Base-by-base conservation (phyloP, 2,888 invertebrate genomes). In the Cataglyphis altisquamis region DNA sequence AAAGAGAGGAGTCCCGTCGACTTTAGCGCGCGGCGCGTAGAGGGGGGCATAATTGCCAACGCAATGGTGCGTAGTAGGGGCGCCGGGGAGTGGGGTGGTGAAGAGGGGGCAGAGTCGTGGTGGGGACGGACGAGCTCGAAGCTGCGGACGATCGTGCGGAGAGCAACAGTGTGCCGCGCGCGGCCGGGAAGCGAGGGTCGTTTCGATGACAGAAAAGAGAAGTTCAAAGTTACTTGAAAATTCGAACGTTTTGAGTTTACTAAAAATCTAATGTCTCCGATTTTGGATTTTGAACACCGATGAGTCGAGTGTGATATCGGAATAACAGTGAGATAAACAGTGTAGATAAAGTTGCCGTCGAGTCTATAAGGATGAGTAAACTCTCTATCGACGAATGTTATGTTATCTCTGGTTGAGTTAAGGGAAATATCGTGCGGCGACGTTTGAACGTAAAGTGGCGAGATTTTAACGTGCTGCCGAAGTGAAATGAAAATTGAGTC, bases 131-230 rank as follows among this genome's bases (percentile, higher is more conserved):
- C 77, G 86, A 86, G 86, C 84, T 84, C 86, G 86, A 63, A 83
- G 83, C 84, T 78, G 84, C 86, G 89, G 85, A 78, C 83, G 91
- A 91, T 89, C 90, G 88, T 90, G 88, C 91, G 87, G 92, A 93
- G 94, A 93, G 94, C 94, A 94, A 94, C 94, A 94, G 94, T 94
- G 93, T 94, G 93, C 92, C 93, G 93, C 93, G 94, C 93, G 93
- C 91, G 91, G 90, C 90, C 91, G 85, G 83, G 74, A 80, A 89
- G 92, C 73, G 89, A 91, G 86, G 82, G 86, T 93, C 87, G 87
- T 66, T 86, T 36, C 41, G 52, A 29, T 3, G 25, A 64, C 41
- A 18, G 10, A n/a, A 32, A 41, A 29, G n/a, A 72, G 73, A 68
- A 55, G 18, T 1, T 18, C 2, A 8, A 18, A n/a, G 2, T 81